A percentile compares a stretch with the other conserved stretches of the same genome.
phyloP scores from a whole-genome alignment of 2,888 invertebrate species.

The Cataglyphis cursor region DNA sequence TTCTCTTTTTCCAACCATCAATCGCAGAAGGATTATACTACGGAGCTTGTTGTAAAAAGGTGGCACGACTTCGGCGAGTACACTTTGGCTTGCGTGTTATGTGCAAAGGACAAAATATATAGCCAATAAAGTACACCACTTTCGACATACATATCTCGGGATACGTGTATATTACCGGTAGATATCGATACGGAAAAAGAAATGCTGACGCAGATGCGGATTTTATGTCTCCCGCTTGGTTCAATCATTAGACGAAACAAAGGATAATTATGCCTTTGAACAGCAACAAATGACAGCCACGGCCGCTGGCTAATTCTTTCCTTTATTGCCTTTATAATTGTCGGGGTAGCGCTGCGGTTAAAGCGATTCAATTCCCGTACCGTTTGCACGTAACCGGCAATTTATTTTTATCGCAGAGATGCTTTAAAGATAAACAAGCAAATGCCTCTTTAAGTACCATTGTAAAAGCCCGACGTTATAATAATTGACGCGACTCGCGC shows the following conservation, averaged over 20 bases:
- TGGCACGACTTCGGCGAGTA: slow-evolving; percentile 43
- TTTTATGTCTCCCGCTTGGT: slow-evolving; percentile 17
- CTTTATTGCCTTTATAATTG: slow-evolving; percentile 37
- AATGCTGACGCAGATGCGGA: slow-evolving; percentile 24
- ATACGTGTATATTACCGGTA: neutral
- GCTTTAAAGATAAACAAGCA: slow-evolving; percentile 41
- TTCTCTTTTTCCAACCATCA: slow-evolving; percentile 61
- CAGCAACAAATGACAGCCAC: slow-evolving; percentile 18
- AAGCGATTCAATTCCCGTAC: slow-evolving; percentile 42
- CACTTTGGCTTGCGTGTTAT: slow-evolving; percentile 35
- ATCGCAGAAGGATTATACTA: slow-evolving; percentile 49
- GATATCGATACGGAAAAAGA: neutral
- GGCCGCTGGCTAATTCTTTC: slow-evolving; percentile 25
- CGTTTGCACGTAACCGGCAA: slow-evolving; percentile 39
- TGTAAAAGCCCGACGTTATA: slow-evolving; percentile 34
- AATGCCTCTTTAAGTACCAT: slow-evolving; percentile 42
- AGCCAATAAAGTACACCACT: slow-evolving; percentile 26
- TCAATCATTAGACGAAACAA: slow-evolving; percentile 5
- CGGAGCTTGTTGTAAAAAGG: slow-evolving; percentile 51
- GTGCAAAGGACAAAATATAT: slow-evolving; percentile 33
- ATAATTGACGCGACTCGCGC: slow-evolving; percentile 28
- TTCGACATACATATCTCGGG: neutral
- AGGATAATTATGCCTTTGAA: slow-evolving; percentile 36
- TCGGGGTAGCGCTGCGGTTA: slow-evolving; percentile 15
- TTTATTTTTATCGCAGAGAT: slow-evolving; percentile 45